Base-by-base conservation (phyloP, 1,140 invertebrate genomes). In the Anastrepha ludens region DNA sequence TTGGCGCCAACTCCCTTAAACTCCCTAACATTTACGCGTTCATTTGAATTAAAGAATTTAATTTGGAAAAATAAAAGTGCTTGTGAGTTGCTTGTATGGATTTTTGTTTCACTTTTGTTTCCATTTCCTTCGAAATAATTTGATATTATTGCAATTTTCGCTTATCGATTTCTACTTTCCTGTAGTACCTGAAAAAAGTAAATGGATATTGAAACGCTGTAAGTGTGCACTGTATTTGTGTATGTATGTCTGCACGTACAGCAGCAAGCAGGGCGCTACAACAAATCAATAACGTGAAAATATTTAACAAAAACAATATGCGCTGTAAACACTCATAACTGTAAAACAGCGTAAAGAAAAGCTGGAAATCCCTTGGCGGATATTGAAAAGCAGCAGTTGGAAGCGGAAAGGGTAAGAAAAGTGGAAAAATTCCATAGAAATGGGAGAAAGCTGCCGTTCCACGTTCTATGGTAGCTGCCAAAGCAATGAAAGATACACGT, bases 361-460 rank as follows among this genome's bases (percentile, higher is more conserved):
- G 44, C 4, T 62, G 60, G 4, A 62, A 17, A 17, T 62, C 60
- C 15, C n/a, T 62, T 17, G 60, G 60, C 70, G 70, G 70, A 74
- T 74, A 47, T 74, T 47, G 70, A 47, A 74, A 74, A 74, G 70
- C n/a, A 44, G 44, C 6, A 74, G 41, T 50, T n/a, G 17, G n/a
- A 50, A 74, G 44, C 70, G 44, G 13, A 50, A 74, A 74, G 8
- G 41, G 6, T 11, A 74, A 17, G 4, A 11, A n/a, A 47, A 74
- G 13, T 47, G n/a, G 13, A 74, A 74, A 47, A 74, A 74, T 47
- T 74, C 15, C 3, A 8, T 74, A 17, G 13, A 47, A 74, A 15
- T 6, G 44, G 47, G 44, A 62, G 60, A 17, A 74, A 74, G 47
- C 29, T 29, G 29, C 29, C 29, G 29, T 50, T 17, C 41, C 6